phyloP scores from a whole-genome alignment of 2,113 vertebrate genomes.

The Spea multiplicata region DNA sequence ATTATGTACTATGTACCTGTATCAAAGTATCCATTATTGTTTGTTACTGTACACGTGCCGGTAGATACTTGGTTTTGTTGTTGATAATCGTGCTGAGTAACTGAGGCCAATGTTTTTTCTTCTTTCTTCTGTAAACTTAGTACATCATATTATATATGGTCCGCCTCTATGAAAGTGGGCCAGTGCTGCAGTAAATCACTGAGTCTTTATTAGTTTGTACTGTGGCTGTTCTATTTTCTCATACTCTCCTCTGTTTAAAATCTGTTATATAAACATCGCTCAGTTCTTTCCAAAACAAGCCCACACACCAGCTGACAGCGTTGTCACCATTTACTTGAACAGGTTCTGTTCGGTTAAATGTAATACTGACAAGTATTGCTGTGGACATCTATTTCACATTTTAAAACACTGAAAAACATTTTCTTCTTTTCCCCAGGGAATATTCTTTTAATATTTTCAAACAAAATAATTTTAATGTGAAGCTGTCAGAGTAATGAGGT shows the following conservation, averaged over 20 bases:
- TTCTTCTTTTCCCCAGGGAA: constrained; percentile 4
- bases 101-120: too few species aligned
- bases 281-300: constrained; percentile 15
- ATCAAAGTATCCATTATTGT: too few species aligned
- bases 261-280: constrained; percentile 12
- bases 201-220: background rate
- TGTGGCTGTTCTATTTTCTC: background rate
- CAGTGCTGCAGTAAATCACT: too few species aligned
- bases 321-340: constrained; percentile 15
- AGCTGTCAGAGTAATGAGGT: background rate
- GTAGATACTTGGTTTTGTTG: too few species aligned
- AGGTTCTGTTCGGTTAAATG: constrained; percentile 13
- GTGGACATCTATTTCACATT: background rate
- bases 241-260: constrained; percentile 9
- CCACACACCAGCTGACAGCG: constrained; percentile 22
- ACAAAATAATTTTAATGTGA: constrained; percentile 1
- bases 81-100: too few species aligned
- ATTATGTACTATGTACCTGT: too few species aligned
- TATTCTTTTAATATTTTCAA: constrained; percentile 4
- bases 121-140: too few species aligned
- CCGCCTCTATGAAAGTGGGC: too few species aligned
- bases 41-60: too few species aligned
- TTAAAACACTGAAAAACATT: background rate
- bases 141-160: too few species aligned
- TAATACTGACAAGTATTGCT: constrained; percentile 7